Conservation (phyloP, 2,113 vertebrate species). For the Drymodes brunneopygia region DNA sequence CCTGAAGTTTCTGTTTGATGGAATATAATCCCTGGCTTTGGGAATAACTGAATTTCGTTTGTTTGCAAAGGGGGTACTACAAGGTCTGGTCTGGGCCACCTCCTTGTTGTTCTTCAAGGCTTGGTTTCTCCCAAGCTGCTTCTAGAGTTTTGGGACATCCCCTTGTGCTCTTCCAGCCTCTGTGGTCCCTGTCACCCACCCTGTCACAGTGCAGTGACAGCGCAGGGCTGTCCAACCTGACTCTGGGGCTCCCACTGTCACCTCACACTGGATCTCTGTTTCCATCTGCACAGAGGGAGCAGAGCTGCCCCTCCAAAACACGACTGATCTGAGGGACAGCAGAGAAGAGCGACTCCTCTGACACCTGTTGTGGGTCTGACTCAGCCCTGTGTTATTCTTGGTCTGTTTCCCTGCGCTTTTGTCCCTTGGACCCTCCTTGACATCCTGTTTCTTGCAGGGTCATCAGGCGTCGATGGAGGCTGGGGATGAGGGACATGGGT, state of each 20-base stretch:
- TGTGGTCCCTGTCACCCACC: accelerated
- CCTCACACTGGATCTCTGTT: not conserved
- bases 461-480: not conserved
- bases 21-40: not conserved
- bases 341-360: not conserved
- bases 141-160: not conserved
- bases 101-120: not conserved
- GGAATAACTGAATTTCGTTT: not conserved
- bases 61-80: accelerated
- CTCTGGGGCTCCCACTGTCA: accelerated
- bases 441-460: not conserved
- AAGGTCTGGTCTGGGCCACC: accelerated
- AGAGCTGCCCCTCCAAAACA: not conserved
- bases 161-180: not conserved
- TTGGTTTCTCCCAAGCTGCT: not conserved
- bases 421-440: not conserved
- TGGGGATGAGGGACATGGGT: not conserved
- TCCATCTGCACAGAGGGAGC: not conserved
- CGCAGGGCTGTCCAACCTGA: accelerated
- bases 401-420: not conserved
- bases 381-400: not conserved
- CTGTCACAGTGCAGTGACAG: accelerated
- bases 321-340: accelerated
- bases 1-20: not conserved
- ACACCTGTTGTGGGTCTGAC: not conserved